phyloP scores from a whole-genome alignment of 2,888 invertebrate genomes.

The Leptothorax acervorum region DNA sequence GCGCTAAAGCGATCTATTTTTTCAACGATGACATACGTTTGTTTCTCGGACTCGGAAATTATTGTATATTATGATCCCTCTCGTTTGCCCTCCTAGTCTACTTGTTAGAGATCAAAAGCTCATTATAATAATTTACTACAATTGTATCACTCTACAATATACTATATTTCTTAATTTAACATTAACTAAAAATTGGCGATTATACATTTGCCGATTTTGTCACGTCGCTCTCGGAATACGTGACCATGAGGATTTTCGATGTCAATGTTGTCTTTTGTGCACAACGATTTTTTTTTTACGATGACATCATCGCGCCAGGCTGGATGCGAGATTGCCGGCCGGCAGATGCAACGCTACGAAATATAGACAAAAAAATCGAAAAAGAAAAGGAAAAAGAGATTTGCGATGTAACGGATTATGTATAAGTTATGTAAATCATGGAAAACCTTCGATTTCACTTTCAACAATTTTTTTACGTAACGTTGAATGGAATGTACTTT shows the following conservation, averaged over 20 bases:
- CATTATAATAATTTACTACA: too few species aligned
- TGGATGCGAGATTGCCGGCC: slow-evolving; percentile 46
- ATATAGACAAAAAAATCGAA: neutral
- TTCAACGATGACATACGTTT: slow-evolving; percentile 27
- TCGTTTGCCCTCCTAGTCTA: neutral
- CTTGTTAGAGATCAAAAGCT: neutral
- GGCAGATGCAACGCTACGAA: slow-evolving; percentile 12
- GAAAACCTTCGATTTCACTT: neutral
- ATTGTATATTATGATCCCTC: neutral
- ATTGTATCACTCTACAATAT: neutral
- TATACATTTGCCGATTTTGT: neutral
- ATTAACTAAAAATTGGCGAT: neutral
- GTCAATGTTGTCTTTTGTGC: slow-evolving; percentile 61
- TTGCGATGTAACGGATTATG: neutral
- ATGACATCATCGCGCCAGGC: slow-evolving; percentile 64
- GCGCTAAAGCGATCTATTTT: slow-evolving; percentile 30
- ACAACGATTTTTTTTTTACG: slow-evolving; percentile 58
- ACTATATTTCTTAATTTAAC: neutral
- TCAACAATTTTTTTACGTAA: neutral
- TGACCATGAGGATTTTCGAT: slow-evolving; percentile 31
- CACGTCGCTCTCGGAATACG: neutral
- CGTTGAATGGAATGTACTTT: neutral
- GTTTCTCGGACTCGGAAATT: neutral
- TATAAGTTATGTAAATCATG: neutral
- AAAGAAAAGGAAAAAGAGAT: neutral